Conservation (phyloP, 2,888 invertebrate species). For the Muscina levida region DNA sequence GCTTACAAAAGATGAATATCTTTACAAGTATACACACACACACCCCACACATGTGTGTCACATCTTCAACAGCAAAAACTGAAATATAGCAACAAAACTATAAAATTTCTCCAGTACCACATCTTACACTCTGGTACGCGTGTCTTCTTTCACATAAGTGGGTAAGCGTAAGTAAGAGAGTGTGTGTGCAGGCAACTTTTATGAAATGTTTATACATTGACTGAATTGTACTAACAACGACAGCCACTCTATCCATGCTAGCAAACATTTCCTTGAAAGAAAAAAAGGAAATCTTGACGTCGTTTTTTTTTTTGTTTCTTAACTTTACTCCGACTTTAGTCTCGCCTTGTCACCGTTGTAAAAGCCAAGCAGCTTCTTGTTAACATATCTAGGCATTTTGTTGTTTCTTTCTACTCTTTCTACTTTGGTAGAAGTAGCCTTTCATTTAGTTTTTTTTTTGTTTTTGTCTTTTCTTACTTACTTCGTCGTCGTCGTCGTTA, state of each 20-base stretch:
- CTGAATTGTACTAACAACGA: neutral
- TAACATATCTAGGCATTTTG: neutral
- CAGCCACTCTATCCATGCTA: neutral
- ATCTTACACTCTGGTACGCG: too few relatives aligned
- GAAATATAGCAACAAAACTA: constrained; percentile 22
- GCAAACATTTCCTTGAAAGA: neutral
- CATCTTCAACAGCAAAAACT: neutral
- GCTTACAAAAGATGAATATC: constrained; percentile 17
- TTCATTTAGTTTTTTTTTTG: neutral
- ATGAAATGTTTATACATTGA: neutral
- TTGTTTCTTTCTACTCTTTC: constrained; percentile 1
- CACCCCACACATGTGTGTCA: neutral
- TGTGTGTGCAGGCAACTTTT: neutral
- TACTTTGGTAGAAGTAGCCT: neutral
- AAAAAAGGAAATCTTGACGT: constrained; percentile 15
- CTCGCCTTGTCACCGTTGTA: neutral
- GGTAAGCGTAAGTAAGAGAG: too few relatives aligned
- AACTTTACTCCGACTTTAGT: neutral
- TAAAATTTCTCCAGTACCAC: neutral
- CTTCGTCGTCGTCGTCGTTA: constrained; percentile 11
- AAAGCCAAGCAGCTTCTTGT: constrained; percentile 14
- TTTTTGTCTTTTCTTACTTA: neutral
- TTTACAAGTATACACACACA: neutral
- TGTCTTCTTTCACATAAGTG: too few relatives aligned
- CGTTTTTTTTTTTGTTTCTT: neutral